These are phyloP conservation scores for Craniophora ligustri DNA, from an alignment of 2,888 invertebrate species.

Conservation along the genomic window DNA sequence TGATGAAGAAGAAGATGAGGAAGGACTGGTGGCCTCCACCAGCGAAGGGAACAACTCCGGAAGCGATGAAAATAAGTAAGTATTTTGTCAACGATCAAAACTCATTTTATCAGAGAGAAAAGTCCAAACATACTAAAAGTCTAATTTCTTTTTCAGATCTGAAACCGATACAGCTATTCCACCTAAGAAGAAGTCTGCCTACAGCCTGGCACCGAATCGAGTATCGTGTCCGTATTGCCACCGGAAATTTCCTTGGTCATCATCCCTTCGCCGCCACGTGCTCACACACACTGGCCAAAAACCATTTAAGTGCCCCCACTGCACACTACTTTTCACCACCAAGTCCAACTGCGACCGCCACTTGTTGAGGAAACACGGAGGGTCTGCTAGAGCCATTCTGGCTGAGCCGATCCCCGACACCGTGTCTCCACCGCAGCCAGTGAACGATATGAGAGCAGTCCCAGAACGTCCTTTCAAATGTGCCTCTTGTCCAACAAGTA, in stretches of 20 bases:
- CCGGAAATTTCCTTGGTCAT: conserved; percentile 98
- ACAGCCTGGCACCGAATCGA: conserved; percentile 97
- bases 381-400: conserved; percentile 81
- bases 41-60: conserved; percentile 95
- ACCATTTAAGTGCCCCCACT: conserved; percentile 98
- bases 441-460: conserved; percentile 89
- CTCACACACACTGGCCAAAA: conserved; percentile 98
- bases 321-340: conserved; percentile 97
- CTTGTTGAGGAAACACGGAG: conserved; percentile 94
- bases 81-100: neutral
- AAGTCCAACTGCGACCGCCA: conserved; percentile 99
- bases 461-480: conserved; percentile 94
- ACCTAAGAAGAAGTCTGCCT: conserved; percentile 97
- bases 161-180: conserved; percentile 90
- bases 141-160: conserved; percentile 84
- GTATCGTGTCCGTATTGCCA: conserved; percentile 98
- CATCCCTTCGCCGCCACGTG: conserved; percentile 97
- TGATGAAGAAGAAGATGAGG: conserved; percentile 92
- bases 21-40: conserved; percentile 93
- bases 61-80: conserved; percentile 93
- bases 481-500: conserved; percentile 94
- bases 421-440: conserved; percentile 67
- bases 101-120: neutral
- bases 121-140: neutral
- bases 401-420: conserved; percentile 78